phyloP scores from a whole-genome alignment of 2,888 invertebrate species.

The Tachina fera region DNA sequence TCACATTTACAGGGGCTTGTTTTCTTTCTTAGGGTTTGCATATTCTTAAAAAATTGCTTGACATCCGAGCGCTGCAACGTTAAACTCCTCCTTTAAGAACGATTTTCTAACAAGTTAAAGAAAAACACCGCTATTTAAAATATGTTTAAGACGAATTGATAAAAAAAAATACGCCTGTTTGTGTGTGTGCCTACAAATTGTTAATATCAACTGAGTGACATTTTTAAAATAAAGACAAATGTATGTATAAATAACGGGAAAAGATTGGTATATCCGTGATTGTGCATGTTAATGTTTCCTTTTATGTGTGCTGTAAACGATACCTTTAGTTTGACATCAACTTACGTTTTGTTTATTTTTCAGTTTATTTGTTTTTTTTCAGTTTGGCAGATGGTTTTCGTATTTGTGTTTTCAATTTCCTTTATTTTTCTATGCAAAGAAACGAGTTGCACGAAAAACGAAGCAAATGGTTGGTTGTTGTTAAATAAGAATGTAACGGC shows the following conservation, averaged over 20 bases:
- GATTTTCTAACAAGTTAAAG: conserved; percentile 37
- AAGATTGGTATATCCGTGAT: not conserved
- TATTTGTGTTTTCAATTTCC: conserved; percentile 49
- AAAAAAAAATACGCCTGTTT: not conserved
- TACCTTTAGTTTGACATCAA: conserved; percentile 27
- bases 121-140: conserved; percentile 23
- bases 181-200: not conserved
- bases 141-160: not conserved
- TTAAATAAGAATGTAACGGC: conserved; percentile 29
- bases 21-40: conserved; percentile 97
- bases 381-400: conserved; percentile 42
- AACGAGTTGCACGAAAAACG: not conserved
- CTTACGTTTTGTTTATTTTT: conserved; percentile 68
- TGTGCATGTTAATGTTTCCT: too few species aligned
- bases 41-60: conserved; percentile 81
- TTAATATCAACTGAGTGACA: conserved; percentile 43
- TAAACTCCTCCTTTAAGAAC: conserved; percentile 52
- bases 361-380: conserved; percentile 30
- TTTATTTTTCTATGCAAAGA: conserved; percentile 40
- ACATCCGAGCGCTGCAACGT: conserved; percentile 71
- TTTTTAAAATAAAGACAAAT: conserved; percentile 28
- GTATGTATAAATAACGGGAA: not conserved
- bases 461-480: conserved; percentile 18
- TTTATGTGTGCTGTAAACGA: not conserved
- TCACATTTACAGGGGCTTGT: conserved; percentile 97